Percentiles rank a stretch among this genome's conserved stretches.
Conservation (phyloP, 2,797 vertebrate genomes). For the Muraenolepis orangiensis region DNA sequence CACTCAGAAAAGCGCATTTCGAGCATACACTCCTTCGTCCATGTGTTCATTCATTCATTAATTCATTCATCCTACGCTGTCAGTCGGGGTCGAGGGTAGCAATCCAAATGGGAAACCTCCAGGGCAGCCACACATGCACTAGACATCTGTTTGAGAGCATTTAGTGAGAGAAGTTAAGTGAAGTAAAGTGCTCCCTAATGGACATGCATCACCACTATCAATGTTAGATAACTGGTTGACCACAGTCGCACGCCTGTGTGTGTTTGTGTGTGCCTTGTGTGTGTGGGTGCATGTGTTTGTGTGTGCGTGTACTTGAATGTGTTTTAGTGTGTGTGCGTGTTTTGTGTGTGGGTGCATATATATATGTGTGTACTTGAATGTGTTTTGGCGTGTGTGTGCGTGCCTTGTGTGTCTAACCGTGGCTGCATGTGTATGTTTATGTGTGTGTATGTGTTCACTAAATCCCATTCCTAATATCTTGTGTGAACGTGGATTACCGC, state of each 20-base stretch:
- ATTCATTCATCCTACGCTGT: no score
- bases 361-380: constrained; percentile 7
- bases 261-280: background rate
- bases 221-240: constrained; percentile 41
- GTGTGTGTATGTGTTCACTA: constrained; percentile 38
- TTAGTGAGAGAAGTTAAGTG: no score
- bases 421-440: no score
- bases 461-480: constrained; percentile 63
- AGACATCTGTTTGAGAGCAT: background rate
- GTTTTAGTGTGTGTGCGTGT: background rate
- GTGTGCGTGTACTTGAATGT: background rate
- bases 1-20: no score
- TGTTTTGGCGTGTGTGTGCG: constrained; percentile 4
- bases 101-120: no score
- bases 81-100: no score
- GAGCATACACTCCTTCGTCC: no score
- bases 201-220: constrained; percentile 38
- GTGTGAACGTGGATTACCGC: constrained; percentile 42
- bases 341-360: no score
- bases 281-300: background rate
- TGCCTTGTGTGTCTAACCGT: no score
- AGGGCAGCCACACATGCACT: constrained; percentile 86
- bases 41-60: background rate
- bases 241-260: no score
- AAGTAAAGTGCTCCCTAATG: constrained; percentile 32